A percentile compares a stretch with the other conserved stretches of the same genome.
phyloP scores from a whole-genome alignment of 2,888 invertebrate species.

The Spilarctia lutea region DNA sequence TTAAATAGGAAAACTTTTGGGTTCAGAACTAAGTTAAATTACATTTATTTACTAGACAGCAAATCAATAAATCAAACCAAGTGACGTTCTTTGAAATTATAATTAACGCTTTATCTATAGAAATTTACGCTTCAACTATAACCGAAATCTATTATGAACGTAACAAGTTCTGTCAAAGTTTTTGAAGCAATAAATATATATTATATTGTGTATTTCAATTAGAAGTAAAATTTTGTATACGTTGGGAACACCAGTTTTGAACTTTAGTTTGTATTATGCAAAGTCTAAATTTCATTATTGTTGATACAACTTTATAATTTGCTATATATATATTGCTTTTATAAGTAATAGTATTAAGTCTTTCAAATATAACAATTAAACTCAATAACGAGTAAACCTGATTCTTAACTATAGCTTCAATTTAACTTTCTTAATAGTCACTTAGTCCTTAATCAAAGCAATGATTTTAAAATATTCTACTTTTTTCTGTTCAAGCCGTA shows the following conservation, averaged over 20 bases:
- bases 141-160: neutral
- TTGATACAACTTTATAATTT: neutral
- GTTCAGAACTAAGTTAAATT: constrained; percentile 10
- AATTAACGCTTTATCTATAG: neutral
- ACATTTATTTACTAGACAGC: constrained; percentile 8
- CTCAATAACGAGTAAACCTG: too few relatives aligned
- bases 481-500: too few relatives aligned
- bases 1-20: constrained; percentile 26
- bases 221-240: neutral
- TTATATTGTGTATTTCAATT: neutral
- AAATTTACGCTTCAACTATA: neutral
- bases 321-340: too few relatives aligned
- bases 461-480: too few relatives aligned
- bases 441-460: too few relatives aligned
- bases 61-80: constrained; percentile 17
- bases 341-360: neutral
- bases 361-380: neutral
- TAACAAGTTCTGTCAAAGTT: neutral
- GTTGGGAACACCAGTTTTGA: neutral
- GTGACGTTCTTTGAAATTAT: neutral
- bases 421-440: too few relatives aligned
- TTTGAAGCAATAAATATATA: neutral
- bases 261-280: neutral
- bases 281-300: neutral
- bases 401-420: too few relatives aligned